Conservation (phyloP, 2,888 invertebrate genomes). For the Ormyrus thymus region DNA sequence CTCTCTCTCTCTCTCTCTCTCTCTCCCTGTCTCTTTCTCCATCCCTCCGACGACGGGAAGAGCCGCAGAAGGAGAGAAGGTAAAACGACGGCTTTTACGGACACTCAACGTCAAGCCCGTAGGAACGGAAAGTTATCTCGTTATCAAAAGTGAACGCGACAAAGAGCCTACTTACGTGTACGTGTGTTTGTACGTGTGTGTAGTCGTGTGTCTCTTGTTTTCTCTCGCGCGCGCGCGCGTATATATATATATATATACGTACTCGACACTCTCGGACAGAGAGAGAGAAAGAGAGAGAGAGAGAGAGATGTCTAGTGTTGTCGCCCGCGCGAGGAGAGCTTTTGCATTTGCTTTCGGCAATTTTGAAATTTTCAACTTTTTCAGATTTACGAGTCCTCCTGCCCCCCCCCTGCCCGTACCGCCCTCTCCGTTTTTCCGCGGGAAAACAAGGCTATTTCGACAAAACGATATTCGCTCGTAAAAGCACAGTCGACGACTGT, state of each 20-base stretch:
- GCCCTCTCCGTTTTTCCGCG: too few relatives aligned
- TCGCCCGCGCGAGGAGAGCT: too few relatives aligned
- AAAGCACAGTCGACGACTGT: too few relatives aligned
- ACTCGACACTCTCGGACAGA: too few relatives aligned
- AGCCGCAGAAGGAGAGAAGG: neutral
- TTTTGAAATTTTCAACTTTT: too few relatives aligned
- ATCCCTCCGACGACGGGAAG: neutral
- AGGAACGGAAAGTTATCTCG: constrained; percentile 47
- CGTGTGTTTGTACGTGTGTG: neutral
- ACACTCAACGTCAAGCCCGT: constrained; percentile 42
- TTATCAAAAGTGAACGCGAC: constrained; percentile 51
- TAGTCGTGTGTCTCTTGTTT: constrained; percentile 7
- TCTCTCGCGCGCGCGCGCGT: neutral
- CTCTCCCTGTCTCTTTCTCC: neutral
- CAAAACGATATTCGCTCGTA: too few relatives aligned
- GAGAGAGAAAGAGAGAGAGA: too few relatives aligned
- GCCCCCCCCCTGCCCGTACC: too few relatives aligned
- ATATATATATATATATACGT: neutral
- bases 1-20: neutral
- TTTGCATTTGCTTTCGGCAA: too few relatives aligned
- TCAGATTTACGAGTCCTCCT: too few relatives aligned
- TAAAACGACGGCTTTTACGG: constrained; percentile 39
- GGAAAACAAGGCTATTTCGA: too few relatives aligned
- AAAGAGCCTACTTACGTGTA: constrained; percentile 32
- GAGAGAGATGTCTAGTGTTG: too few relatives aligned